phyloP scores from a whole-genome alignment of 2,113 vertebrate species.

The Larimichthys polyactis region DNA sequence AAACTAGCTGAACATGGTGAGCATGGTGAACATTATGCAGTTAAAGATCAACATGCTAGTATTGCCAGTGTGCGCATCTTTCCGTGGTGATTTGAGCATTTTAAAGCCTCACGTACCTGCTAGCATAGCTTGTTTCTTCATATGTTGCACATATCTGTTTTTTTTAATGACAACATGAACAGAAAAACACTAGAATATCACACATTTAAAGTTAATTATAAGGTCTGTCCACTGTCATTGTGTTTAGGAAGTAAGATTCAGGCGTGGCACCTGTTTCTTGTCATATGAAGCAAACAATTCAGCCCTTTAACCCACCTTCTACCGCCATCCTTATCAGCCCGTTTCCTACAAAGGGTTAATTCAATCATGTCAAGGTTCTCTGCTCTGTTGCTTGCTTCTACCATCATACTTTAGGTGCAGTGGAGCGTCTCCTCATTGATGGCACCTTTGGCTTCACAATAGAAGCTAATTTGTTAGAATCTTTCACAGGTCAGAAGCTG shows the following conservation, averaged over 20 bases:
- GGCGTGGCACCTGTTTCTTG: conserved; percentile 68
- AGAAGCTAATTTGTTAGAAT: conserved; percentile 99
- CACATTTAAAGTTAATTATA: conserved; percentile 21
- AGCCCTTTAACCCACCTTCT: conserved; percentile 68
- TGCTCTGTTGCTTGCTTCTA: conserved; percentile 91
- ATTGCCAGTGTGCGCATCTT: neutral
- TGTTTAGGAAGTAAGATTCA: conserved; percentile 42
- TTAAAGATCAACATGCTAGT: neutral
- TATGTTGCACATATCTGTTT: neutral
- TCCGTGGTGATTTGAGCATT: neutral
- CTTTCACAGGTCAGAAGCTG: conserved; percentile 99
- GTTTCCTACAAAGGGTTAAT: conserved; percentile 93
- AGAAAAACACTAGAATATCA: neutral
- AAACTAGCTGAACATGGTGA: neutral
- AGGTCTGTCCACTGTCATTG: conserved; percentile 11
- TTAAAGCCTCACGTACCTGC: neutral
- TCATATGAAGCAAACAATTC: conserved; percentile 52
- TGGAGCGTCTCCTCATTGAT: conserved; percentile 97
- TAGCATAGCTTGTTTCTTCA: neutral
- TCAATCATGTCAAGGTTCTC: conserved; percentile 94
- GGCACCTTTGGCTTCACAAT: conserved; percentile 99
- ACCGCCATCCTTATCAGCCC: conserved; percentile 77
- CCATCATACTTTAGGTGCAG: conserved; percentile 98
- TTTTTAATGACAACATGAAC: neutral
- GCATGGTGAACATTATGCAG: neutral